Percentiles rank a stretch among this genome's conserved stretches.
Evolutionary conservation across 2,888 invertebrate species (phyloP).

Genomic region (Phasia obesa): DNA sequence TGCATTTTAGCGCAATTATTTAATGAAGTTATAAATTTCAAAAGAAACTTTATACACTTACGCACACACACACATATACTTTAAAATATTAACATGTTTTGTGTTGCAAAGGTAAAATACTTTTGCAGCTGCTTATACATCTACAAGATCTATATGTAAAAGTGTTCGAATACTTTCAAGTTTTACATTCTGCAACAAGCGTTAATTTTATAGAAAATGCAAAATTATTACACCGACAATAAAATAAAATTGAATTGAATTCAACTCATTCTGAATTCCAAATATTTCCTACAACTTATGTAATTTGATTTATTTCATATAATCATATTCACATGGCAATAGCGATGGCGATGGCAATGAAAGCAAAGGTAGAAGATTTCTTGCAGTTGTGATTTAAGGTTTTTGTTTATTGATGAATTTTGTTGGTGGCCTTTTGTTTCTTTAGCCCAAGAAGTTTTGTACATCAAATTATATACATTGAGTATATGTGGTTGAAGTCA

Average conservation of each 20-base stretch:
- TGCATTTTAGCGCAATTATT: constrained; percentile 71
- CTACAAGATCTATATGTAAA: constrained; percentile 10
- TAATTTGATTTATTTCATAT: constrained; percentile 69
- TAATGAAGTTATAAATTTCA: constrained; percentile 71
- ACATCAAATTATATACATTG: constrained; percentile 33
- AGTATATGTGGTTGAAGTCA: constrained; percentile 53
- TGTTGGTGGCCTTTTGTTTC: constrained; percentile 49
- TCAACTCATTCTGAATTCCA: constrained; percentile 34
- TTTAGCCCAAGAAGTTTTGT: constrained; percentile 42
- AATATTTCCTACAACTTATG: constrained; percentile 28
- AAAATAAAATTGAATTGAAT: constrained; percentile 45
- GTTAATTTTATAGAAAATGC: constrained; percentile 68
- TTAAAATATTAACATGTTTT: background rate
- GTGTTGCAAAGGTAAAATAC: constrained; percentile 49
- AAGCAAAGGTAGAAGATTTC: background rate
- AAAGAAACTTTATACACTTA: constrained; percentile 65
- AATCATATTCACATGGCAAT: constrained; percentile 62
- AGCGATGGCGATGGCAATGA: too few relatives aligned
- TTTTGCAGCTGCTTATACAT: background rate
- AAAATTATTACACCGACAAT: constrained; percentile 68
- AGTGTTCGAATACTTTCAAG: constrained; percentile 46
- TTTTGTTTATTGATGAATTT: constrained; percentile 54
- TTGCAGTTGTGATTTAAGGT: constrained; percentile 26
- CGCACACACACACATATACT: background rate
- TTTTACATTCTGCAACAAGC: constrained; percentile 49